Evolutionary conservation across 2,797 vertebrate genomes (phyloP).

Genomic region (Urophycis tenuis): DNA sequence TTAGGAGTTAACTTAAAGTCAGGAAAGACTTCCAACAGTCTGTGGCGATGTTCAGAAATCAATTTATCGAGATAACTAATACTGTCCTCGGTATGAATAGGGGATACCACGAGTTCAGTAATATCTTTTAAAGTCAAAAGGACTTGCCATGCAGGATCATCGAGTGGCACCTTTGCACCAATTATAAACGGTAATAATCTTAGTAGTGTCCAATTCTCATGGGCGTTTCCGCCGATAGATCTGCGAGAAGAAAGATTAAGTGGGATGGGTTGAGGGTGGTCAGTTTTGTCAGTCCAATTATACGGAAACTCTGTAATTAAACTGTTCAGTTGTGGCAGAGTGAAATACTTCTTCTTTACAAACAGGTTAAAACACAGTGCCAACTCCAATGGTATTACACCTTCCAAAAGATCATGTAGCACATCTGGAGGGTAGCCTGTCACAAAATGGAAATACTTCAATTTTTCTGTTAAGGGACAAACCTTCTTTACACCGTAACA

Average conservation of each 20-base stretch:
- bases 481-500: no score
- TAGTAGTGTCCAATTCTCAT: not conserved
- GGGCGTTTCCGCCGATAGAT: slow-evolving; percentile 9
- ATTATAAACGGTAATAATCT: slow-evolving; percentile 16
- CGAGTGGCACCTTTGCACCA: slow-evolving; percentile 1
- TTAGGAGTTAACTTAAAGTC: slow-evolving; percentile 17
- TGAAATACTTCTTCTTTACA: no score
- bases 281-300: no score
- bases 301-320: slow-evolving; percentile 12
- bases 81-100: slow-evolving; percentile 18
- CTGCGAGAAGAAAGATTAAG: not conserved
- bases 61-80: slow-evolving; percentile 12
- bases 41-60: slow-evolving; percentile 19
- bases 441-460: no score
- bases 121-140: slow-evolving; percentile 2
- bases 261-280: slow-evolving; percentile 15
- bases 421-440: no score
- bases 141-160: slow-evolving; percentile 6
- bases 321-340: not conserved
- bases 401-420: no score
- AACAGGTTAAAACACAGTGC: no score
- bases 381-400: no score
- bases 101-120: slow-evolving; percentile 16
- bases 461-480: no score
- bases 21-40: slow-evolving; percentile 18